These are phyloP conservation scores for Neoniphon sammara DNA, from an alignment of 2,797 vertebrate genomes.

Conservation along the genomic window DNA sequence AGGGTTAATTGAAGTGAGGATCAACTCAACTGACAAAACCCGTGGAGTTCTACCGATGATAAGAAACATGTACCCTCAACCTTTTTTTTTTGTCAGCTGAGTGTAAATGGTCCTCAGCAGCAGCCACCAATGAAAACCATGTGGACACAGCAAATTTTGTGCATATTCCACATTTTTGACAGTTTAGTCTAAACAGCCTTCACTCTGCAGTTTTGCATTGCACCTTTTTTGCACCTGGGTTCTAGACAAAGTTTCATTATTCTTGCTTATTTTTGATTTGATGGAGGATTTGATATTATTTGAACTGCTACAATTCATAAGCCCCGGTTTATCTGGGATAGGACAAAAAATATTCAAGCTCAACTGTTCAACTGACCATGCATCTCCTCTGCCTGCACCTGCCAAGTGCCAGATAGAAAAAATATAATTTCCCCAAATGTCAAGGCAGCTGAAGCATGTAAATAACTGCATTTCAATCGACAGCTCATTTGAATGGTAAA, in stretches of 20 bases:
- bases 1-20: no score
- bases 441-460: conserved; percentile 75
- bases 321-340: conserved; percentile 3
- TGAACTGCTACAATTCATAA: background rate
- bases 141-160: no score
- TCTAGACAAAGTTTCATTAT: background rate
- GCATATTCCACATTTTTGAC: no score
- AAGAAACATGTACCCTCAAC: no score
- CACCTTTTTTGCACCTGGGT: no score
- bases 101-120: no score
- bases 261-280: background rate
- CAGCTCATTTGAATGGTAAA: conserved; percentile 78
- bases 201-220: no score
- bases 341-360: conserved; percentile 12
- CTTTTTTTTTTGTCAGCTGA: no score
- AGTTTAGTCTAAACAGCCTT: no score
- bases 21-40: no score
- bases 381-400: conserved; percentile 37
- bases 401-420: conserved; percentile 60
- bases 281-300: background rate
- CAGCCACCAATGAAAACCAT: no score
- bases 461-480: conserved; percentile 79
- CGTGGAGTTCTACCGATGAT: no score
- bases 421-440: conserved; percentile 69
- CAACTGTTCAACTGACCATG: conserved; percentile 19